Percentiles rank a stretch among this genome's conserved stretches.
Conservation (phyloP, 2,888 invertebrate genomes). For the Synergus laeviventris region DNA sequence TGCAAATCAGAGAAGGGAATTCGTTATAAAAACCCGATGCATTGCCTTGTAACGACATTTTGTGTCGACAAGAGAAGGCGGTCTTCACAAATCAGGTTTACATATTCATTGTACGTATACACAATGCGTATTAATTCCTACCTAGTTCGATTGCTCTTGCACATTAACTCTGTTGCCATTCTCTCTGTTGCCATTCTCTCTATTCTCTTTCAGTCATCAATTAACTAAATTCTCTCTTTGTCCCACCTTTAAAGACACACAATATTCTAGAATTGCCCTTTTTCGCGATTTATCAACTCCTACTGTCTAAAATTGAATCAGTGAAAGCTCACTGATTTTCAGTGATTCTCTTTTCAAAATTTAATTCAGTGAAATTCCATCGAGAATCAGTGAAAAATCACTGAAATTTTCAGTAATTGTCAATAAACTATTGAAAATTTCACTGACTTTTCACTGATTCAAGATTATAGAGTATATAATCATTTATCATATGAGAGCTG, state of each 20-base stretch:
- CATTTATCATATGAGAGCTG: no score
- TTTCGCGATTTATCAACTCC: no score
- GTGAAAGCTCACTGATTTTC: no score
- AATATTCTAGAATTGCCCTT: conserved; percentile 12
- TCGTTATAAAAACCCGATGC: not conserved
- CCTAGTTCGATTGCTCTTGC: conserved; percentile 11
- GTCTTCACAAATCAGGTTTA: conserved; percentile 65
- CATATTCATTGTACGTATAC: conserved; percentile 65
- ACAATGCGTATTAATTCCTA: conserved; percentile 61
- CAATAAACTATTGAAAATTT: no score
- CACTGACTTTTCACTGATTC: no score
- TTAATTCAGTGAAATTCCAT: no score
- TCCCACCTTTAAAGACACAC: not conserved
- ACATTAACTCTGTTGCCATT: not conserved
- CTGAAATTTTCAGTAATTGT: no score
- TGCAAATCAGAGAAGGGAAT: not conserved
- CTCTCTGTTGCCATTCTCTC: not conserved
- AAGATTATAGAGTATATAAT: no score
- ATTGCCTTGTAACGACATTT: conserved; percentile 60
- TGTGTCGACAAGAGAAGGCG: conserved; percentile 56
- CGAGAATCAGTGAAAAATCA: no score
- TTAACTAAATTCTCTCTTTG: not conserved
- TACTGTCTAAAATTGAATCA: no score
- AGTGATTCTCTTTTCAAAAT: no score
- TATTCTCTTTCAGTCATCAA: not conserved